Base-by-base conservation (phyloP, 2,888 invertebrate species). In the Ectobius pallidus region DNA sequence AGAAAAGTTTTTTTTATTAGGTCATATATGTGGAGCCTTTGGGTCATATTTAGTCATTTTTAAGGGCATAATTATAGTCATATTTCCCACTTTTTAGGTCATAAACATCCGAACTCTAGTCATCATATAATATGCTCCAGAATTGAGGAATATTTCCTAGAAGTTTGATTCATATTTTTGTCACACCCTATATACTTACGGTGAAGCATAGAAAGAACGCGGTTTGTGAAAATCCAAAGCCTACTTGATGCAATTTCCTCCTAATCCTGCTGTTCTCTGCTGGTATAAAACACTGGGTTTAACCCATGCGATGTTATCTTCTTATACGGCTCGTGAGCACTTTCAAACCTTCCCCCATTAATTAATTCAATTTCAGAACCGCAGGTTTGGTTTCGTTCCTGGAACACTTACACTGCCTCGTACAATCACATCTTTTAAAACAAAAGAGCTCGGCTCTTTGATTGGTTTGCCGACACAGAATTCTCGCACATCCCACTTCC, bases 321-420 rank as follows among this genome's bases (percentile, higher is more conserved):
- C 34, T 39, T 39, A 62, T 16, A 18, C n/a, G 9, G 18, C 34
- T 34, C 32, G 39, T 62, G 39, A 39, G 18, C 20, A 18, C 62
- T 34, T 62, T n/a, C 20, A 32, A 62, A 22, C 62, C 62, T 34
- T 62, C 20, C 22, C 62, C 20, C 62, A 34, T 32, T 62, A 62
- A 62, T 18, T 62, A 34, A 62, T 39, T 62, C 62, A 62, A 39
- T 34, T 62, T 39, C 20, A 62, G 32, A 39, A 39, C 32, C n/a
- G 22, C 34, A 32, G 39, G 18, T 62, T 62, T 39, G 34, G 20
- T 58, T 14, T 39, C 39, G 14, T 39, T 39, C 14, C 39, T 14
- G 7, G 7, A 39, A 6, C 39, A 6, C 39, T 11, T n/a, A 49
- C 49, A 3, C 49, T 20, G 3, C 20, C 49, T 9, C n/a, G 22